phyloP scores from a whole-genome alignment of 2,888 invertebrate genomes.

The Odontocolon sp. region DNA sequence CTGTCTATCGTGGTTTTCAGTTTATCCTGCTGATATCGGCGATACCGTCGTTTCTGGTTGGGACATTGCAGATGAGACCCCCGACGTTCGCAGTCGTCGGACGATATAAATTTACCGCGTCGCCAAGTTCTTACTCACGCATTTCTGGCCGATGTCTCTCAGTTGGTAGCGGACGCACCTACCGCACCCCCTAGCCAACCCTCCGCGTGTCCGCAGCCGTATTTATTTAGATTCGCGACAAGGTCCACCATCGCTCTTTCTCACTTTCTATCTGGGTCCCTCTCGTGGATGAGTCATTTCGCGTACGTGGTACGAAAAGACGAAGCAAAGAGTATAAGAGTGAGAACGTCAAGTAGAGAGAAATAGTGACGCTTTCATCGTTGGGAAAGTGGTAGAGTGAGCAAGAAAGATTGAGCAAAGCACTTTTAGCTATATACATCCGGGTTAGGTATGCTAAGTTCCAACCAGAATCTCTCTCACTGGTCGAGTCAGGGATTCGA shows the following conservation, averaged over 20 bases:
- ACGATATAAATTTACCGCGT: slow-evolving; percentile 58
- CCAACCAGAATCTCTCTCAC: slow-evolving; percentile 5
- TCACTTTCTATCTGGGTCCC: slow-evolving; percentile 29
- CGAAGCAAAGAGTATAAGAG: slow-evolving; percentile 56
- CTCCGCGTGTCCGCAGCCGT: slow-evolving; percentile 59
- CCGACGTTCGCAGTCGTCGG: slow-evolving; percentile 17
- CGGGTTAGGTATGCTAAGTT: slow-evolving; percentile 10
- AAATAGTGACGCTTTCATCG: slow-evolving; percentile 61
- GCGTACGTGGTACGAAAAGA: slow-evolving; percentile 33
- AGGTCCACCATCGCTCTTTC: slow-evolving; percentile 65
- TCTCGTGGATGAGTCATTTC: slow-evolving; percentile 58
- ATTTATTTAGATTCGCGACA: slow-evolving; percentile 76
- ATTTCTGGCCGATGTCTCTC: slow-evolving; percentile 72
- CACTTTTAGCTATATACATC: not conserved
- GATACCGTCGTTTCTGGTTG: not conserved
- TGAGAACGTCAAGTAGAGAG: slow-evolving; percentile 44
- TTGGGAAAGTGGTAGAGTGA: slow-evolving; percentile 35
- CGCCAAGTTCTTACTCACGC: slow-evolving; percentile 60
- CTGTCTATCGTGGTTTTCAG: too few relatives aligned
- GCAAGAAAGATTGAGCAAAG: slow-evolving; percentile 40
- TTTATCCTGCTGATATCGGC: not conserved
- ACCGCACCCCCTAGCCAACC: slow-evolving; percentile 56
- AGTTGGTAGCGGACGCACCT: slow-evolving; percentile 59
- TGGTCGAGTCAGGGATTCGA: slow-evolving; percentile 6
- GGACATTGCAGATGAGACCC: slow-evolving; percentile 19